A percentile compares a stretch with the other conserved stretches of the same genome.
phyloP scores from a whole-genome alignment of 2,797 vertebrate genomes.

The Rallus crepitans region DNA sequence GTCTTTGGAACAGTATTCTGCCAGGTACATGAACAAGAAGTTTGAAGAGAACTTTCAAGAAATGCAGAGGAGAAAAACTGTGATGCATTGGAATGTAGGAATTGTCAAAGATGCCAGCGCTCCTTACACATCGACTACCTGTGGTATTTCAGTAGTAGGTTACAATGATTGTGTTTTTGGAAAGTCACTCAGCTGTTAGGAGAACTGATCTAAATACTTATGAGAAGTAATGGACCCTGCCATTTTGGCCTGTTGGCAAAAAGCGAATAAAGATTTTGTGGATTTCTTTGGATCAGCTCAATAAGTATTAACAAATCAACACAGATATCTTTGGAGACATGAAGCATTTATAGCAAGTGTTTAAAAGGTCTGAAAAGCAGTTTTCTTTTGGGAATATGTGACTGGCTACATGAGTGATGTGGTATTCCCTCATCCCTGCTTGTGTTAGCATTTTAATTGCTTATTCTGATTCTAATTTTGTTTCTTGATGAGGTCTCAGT shows the following conservation, averaged over 20 bases:
- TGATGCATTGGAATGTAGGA: background rate
- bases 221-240: background rate
- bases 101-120: background rate
- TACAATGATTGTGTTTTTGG: background rate
- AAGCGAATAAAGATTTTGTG: background rate
- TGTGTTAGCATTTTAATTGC: conserved; percentile 36
- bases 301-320: background rate
- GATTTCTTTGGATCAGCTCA: background rate
- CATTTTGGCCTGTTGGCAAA: background rate
- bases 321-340: background rate
- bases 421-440: background rate
- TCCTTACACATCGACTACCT: background rate
- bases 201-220: background rate
- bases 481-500: conserved; percentile 17
- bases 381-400: conserved; percentile 4
- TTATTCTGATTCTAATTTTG: conserved; percentile 12
- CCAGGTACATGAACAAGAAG: background rate
- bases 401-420: background rate
- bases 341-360: conserved; percentile 3
- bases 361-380: conserved; percentile 36
- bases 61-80: background rate
- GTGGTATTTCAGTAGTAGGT: background rate
- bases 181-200: background rate
- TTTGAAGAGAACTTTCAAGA: background rate
- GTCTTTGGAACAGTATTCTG: background rate